These are phyloP conservation scores for Periophthalmus magnuspinnatus DNA, from an alignment of 2,797 vertebrate genomes.

Conservation along the genomic window DNA sequence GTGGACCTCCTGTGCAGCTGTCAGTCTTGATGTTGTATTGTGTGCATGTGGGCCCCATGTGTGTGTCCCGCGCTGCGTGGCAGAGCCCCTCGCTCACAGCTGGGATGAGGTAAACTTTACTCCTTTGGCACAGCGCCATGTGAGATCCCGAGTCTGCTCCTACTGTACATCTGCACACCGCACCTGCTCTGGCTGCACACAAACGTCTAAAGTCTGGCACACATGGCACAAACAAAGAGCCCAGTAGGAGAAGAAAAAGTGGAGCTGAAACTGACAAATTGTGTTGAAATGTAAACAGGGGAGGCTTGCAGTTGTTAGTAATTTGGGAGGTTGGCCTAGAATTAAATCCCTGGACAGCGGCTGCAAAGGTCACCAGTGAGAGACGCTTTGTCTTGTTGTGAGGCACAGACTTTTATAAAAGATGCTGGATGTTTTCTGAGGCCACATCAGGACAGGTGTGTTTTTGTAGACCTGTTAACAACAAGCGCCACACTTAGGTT, in stretches of 20 bases:
- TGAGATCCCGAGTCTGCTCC: constrained; percentile 31
- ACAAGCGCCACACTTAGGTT: neutral
- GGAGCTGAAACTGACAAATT: constrained; percentile 1
- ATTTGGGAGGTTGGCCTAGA: constrained; percentile 12
- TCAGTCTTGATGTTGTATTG: neutral
- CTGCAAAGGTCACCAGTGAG: constrained; percentile 4
- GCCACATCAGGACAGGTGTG: constrained; percentile 21
- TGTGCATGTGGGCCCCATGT: constrained; percentile 20
- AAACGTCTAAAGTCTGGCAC: constrained; percentile 17
- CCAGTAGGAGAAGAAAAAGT: constrained; percentile 17
- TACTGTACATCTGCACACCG: constrained; percentile 31
- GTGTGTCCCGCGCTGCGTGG: constrained; percentile 31
- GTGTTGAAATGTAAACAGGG: constrained; percentile 9
- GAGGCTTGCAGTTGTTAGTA: constrained; percentile 4
- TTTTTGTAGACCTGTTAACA: neutral
- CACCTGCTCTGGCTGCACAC: constrained; percentile 45
- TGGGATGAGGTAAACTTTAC: constrained; percentile 44
- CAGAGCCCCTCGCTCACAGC: constrained; percentile 46
- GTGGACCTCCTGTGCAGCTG: neutral
- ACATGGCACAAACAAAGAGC: constrained; percentile 11
- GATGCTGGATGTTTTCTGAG: neutral
- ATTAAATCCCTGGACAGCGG: constrained; percentile 5
- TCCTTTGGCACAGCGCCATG: constrained; percentile 49
- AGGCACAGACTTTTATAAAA: constrained; percentile 9
- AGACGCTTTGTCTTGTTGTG: constrained; percentile 5